Base-by-base conservation (phyloP, 2,113 vertebrate genomes). In the Eubucco bourcierii region DNA sequence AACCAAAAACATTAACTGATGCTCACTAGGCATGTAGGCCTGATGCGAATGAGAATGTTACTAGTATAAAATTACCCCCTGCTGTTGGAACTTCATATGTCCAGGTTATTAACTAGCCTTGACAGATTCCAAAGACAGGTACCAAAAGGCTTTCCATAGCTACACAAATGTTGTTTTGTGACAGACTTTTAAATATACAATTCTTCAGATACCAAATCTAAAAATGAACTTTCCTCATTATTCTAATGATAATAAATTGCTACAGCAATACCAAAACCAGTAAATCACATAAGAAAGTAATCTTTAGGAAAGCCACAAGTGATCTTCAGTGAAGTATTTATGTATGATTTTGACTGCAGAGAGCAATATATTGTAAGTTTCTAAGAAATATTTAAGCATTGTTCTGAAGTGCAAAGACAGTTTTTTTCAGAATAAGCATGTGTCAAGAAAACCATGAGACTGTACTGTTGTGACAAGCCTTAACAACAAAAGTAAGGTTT, bases 271-370 rank as follows among this genome's bases (percentile, higher is more conserved):
- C 27, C 73, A 67, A 67, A 80, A 60, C 0, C 41, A 76, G 68
- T 82, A 94, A 96, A 93, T 95, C 55, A 91, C 58, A 90, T 64
- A 41, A 67, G 46, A 19, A 82, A 93, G 82, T 72, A 76, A 56
- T 87, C 37, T 89, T 90, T 65, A 71, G 73, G 68, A 90, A 84
- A 90, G 74, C 76, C 60, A 66, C 47, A 86, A 41, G 28, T 74
- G 66, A 80, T 93, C 9, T 74, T 92, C 85, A 39, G 60, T 87
- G 83, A 83, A 84, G 70, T 87, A 89, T 88, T 94, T 91, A 87
- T 89, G 71, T 93, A 87, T 85, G 10, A 89, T 90, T 92, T 92
- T 93, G 78, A 75, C 55, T 66, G 59, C 82, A 44, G 53, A 90
- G 25, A 78, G 58, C 73, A 90, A n/a, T 79, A 63, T 37, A 80